Evolutionary conservation across 2,888 invertebrate genomes (phyloP).

Genomic region (Cordilura impudica): DNA sequence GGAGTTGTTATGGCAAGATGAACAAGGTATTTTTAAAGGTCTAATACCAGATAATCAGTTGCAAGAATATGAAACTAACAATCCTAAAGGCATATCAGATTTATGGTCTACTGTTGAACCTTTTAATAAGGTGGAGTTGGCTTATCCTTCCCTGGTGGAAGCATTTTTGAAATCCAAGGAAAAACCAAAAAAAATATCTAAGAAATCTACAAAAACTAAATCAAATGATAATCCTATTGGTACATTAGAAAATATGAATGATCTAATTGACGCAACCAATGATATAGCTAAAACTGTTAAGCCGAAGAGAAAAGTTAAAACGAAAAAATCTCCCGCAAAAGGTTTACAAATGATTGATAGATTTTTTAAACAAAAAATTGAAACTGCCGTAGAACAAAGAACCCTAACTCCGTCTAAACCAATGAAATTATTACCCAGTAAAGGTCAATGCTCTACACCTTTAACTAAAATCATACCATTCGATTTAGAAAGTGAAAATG

Average conservation of each 20-base stretch:
- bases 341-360: conserved; percentile 75
- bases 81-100: conserved; percentile 77
- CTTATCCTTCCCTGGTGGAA: conserved; percentile 83
- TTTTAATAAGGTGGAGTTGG: conserved; percentile 81
- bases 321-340: conserved; percentile 73
- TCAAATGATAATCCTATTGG: conserved; percentile 65
- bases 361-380: conserved; percentile 66
- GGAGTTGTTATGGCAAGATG: conserved; percentile 85
- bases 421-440: neutral
- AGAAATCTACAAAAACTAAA: conserved; percentile 62
- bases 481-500: conserved; percentile 75
- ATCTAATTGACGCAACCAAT: conserved; percentile 67
- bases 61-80: conserved; percentile 78
- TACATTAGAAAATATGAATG: conserved; percentile 67
- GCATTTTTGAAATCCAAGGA: conserved; percentile 81
- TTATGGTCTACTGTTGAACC: conserved; percentile 85
- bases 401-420: conserved; percentile 60
- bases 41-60: conserved; percentile 82
- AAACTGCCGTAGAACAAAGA: neutral
- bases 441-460: conserved; percentile 72
- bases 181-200: conserved; percentile 78
- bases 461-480: conserved; percentile 69
- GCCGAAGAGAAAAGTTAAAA: conserved; percentile 65
- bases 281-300: conserved; percentile 69
- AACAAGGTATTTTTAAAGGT: conserved; percentile 80